These are phyloP conservation scores for Drosophila cardini DNA, from an alignment of 1,140 invertebrate genomes.

Conservation along the genomic window DNA sequence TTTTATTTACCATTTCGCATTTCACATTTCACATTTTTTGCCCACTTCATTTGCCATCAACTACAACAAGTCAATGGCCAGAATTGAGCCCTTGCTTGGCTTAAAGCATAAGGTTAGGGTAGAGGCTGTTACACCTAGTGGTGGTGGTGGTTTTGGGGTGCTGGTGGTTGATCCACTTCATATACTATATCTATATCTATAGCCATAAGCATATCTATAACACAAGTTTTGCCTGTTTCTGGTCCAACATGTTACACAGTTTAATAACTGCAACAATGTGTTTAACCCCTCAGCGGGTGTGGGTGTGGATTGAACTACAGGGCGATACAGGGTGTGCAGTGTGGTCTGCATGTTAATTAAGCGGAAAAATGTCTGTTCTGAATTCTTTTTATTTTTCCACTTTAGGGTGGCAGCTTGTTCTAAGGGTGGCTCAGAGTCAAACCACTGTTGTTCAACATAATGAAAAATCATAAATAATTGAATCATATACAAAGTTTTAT, in stretches of 20 bases:
- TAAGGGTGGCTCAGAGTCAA: conserved; percentile 16
- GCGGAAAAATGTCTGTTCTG: conserved; percentile 60
- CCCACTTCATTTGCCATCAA: not conserved
- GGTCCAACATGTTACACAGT: conserved; percentile 51
- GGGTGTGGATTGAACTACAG: not conserved
- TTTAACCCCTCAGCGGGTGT: conserved; percentile 51
- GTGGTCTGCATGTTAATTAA: conserved; percentile 72
- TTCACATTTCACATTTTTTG: not conserved
- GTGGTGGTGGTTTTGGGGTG: no score
- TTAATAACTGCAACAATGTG: conserved; percentile 78
- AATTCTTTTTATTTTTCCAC: conserved; percentile 1
- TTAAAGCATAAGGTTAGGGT: not conserved
- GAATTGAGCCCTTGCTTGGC: not conserved
- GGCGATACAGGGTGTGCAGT: conserved; percentile 23
- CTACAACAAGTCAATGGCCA: conserved; percentile 36
- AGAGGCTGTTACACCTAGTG: not conserved
- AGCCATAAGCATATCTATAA: conserved; percentile 9
- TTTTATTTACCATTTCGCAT: conserved; percentile 62
- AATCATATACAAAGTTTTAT: conserved; percentile 40
- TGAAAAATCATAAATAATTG: conserved; percentile 53
- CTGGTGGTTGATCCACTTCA: conserved; percentile 23
- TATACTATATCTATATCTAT: not conserved
- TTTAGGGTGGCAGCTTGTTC: conserved; percentile 18
- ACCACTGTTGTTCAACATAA: conserved; percentile 14
- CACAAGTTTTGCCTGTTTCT: conserved; percentile 19